Percentiles rank a stretch among this genome's conserved stretches.
Conservation (phyloP, 2,888 invertebrate genomes). For the Phymatocera aterrima region DNA sequence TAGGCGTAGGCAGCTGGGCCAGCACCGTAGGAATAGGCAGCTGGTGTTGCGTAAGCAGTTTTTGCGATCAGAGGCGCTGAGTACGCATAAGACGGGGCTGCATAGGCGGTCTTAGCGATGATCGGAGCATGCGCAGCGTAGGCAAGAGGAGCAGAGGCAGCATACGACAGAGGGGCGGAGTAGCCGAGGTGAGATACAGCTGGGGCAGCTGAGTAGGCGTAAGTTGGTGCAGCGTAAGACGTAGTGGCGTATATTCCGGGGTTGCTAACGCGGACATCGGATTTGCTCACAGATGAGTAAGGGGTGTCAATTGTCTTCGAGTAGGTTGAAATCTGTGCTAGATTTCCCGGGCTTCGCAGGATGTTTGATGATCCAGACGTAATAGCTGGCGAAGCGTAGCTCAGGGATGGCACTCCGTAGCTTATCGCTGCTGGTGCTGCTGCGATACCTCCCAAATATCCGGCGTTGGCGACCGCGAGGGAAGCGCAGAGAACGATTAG, state of each 20-base stretch:
- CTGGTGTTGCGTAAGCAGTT: slow-evolving; percentile 48
- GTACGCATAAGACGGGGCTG: slow-evolving; percentile 52
- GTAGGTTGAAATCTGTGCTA: slow-evolving; percentile 81
- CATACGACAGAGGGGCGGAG: slow-evolving; percentile 58
- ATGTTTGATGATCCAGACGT: slow-evolving; percentile 72
- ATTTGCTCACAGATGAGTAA: slow-evolving; percentile 83
- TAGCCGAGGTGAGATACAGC: slow-evolving; percentile 63
- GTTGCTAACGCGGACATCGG: slow-evolving; percentile 84
- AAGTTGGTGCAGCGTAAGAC: slow-evolving; percentile 53
- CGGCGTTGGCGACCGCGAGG: slow-evolving; percentile 70
- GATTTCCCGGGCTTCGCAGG: slow-evolving; percentile 78
- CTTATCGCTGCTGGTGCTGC: slow-evolving; percentile 76
- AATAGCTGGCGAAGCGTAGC: slow-evolving; percentile 58
- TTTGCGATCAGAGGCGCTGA: slow-evolving; percentile 55
- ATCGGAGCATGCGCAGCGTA: slow-evolving; percentile 54
- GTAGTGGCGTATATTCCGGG: slow-evolving; percentile 75
- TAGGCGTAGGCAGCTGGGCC: slow-evolving; percentile 50
- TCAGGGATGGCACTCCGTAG: slow-evolving; percentile 75
- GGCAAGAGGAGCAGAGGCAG: slow-evolving; percentile 54
- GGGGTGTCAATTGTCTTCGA: slow-evolving; percentile 84
- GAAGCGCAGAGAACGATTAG: slow-evolving; percentile 77
- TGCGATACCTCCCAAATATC: slow-evolving; percentile 74
- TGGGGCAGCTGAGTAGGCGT: slow-evolving; percentile 63
- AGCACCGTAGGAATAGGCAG: slow-evolving; percentile 47
- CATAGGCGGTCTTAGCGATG: slow-evolving; percentile 62